phyloP scores from a whole-genome alignment of 2,113 vertebrate genomes.

The Motacilla tschutschensis region DNA sequence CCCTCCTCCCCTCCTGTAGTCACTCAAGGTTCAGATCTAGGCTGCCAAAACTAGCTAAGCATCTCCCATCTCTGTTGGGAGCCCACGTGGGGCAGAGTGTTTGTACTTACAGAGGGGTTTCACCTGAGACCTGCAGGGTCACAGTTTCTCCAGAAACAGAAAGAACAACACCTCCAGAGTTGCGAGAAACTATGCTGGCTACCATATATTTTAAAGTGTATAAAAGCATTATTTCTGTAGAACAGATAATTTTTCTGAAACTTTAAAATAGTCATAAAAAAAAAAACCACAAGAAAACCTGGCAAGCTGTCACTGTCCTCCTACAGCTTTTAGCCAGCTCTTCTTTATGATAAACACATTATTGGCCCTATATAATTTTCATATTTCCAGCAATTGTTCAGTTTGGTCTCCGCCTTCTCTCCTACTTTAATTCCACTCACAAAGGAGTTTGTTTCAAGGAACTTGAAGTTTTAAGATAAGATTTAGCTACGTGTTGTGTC shows the following conservation, averaged over 20 bases:
- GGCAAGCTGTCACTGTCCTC: constrained; percentile 40
- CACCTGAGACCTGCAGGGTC: neutral
- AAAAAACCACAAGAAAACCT: neutral
- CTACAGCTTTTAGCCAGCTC: constrained; percentile 48
- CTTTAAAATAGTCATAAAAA: constrained; percentile 10
- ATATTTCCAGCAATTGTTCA: constrained; percentile 8
- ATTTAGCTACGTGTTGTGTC: neutral
- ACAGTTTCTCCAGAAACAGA: neutral
- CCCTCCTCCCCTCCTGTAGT: neutral
- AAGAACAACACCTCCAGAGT: neutral
- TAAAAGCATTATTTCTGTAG: neutral
- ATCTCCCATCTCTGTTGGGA: neutral
- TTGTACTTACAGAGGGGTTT: neutral
- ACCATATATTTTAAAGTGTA: neutral
- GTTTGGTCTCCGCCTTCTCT: constrained; percentile 22
- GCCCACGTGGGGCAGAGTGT: neutral
- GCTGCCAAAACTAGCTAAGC: neutral
- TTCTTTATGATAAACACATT: constrained; percentile 42
- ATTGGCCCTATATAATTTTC: constrained; percentile 24
- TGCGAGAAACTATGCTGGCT: neutral
- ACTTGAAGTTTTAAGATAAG: neutral
- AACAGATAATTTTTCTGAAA: constrained; percentile 11
- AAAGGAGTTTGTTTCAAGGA: neutral
- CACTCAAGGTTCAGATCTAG: neutral
- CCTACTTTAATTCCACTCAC: neutral